Conservation (phyloP, 2,888 invertebrate genomes). For the Drosophila paranaensis region DNA sequence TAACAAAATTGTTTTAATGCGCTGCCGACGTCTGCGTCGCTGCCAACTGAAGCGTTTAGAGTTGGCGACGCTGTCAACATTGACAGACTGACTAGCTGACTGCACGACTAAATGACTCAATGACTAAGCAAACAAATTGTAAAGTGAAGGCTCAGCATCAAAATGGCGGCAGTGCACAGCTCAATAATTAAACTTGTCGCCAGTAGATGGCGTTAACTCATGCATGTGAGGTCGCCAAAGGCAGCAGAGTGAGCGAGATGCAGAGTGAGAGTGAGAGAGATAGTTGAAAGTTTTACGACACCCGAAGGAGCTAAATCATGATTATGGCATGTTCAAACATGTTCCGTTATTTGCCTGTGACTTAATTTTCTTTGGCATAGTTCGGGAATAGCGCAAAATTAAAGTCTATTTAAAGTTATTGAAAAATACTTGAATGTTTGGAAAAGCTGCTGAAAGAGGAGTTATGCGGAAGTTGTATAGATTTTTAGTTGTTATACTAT, state of each 20-base stretch:
- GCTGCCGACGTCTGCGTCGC: constrained; percentile 27
- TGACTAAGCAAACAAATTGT: constrained; percentile 69
- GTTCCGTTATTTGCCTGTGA: constrained; percentile 18
- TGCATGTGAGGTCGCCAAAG: constrained; percentile 2
- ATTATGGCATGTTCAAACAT: constrained; percentile 22
- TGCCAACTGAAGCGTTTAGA: constrained; percentile 63
- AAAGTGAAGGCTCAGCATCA: constrained; percentile 35
- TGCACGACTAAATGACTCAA: constrained; percentile 69
- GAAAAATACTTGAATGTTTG: not conserved
- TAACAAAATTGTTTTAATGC: constrained; percentile 80
- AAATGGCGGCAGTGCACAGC: constrained; percentile 50
- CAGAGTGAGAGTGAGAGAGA: not conserved
- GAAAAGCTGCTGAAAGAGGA: not conserved
- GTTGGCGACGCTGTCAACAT: constrained; percentile 47
- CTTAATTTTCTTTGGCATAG: constrained; percentile 12
- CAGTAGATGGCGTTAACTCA: constrained; percentile 37
- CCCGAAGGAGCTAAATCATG: constrained; percentile 15
- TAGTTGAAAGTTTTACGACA: constrained; percentile 24
- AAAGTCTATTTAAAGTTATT: not conserved
- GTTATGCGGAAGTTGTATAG: not conserved
- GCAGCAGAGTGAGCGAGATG: not conserved
- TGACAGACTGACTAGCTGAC: constrained; percentile 47
- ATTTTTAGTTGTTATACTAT: not conserved
- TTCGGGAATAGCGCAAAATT: not conserved
- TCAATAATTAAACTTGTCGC: constrained; percentile 70